Base-by-base conservation (phyloP, 2,113 vertebrate genomes). In the Synodontis membranacea region DNA sequence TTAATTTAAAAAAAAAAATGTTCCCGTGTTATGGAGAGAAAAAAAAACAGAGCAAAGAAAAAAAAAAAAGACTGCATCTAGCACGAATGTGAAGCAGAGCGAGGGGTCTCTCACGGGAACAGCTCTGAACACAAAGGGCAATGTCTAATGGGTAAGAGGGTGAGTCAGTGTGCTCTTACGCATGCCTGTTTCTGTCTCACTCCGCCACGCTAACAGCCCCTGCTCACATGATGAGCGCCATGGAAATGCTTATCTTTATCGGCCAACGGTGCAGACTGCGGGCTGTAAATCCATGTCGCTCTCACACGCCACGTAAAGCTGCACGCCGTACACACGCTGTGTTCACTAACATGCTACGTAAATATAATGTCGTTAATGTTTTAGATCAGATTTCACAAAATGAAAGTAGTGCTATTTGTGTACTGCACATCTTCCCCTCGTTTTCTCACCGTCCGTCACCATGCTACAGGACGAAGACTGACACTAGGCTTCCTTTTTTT, bases 101-200 rank as follows among this genome's bases (percentile, higher is more conserved):
- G 62, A 89, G 70, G 31, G 88, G 84, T 62, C 19, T 90, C 87
- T 87, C 83, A 79, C 31, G 88, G 86, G 64, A 91, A 85, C 66
- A 34, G 72, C 86, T 52, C 64, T 39, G 34, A 90, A 80, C 79
- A 91, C 86, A 90, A 91, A 92, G 86, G 88, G 70, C 87, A 86
- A 76, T 46, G 60, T 86, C 87, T 88, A 88, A 89, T 83, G 60
- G 78, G 70, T 84, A 87, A 78, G 52, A 87, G 60, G 52, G 66
- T 91, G 89, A 89, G 66, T 89, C 89, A 91, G 42, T 72, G 81
- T 37, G 58, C 81, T 82, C 83, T 62, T 75, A 82, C 74, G 76
- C 85, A 86, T 39, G 85, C 82, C 79, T 88, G 87, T 84, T 86
- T 87, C 85, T 72, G 79, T 87, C 84, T 83, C 86, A 88, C 80